Evolutionary conservation across 2,888 invertebrate species (phyloP).

Genomic region (Macrophya alboannulata): DNA sequence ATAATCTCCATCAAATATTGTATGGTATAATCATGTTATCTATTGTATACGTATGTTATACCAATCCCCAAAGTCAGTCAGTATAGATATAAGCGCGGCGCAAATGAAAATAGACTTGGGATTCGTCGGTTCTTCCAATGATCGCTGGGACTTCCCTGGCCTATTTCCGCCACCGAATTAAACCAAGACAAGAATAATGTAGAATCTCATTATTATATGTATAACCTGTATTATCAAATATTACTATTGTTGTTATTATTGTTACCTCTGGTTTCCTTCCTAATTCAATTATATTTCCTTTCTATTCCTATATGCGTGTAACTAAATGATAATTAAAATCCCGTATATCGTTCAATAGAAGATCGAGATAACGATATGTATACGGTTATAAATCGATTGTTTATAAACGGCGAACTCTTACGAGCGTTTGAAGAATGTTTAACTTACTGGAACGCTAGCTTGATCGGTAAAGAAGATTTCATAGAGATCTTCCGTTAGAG

Average conservation of each 20-base stretch:
- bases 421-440: constrained; percentile 30
- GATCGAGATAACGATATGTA: background rate
- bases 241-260: background rate
- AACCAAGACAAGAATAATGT: background rate
- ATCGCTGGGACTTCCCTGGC: constrained; percentile 68
- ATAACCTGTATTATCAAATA: background rate
- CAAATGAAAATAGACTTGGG: constrained; percentile 37
- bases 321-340: background rate
- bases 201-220: background rate
- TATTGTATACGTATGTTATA: background rate
- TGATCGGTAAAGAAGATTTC: constrained; percentile 36
- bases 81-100: background rate
- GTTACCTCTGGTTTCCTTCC: background rate
- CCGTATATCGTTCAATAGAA: background rate
- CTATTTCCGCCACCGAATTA: constrained; percentile 62
- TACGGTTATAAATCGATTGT: background rate
- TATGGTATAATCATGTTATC: background rate
- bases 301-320: too few species aligned
- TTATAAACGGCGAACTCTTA: constrained; percentile 23
- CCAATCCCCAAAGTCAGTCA: background rate
- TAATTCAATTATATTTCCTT: background rate
- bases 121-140: constrained; percentile 64
- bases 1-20: background rate
- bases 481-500: background rate
- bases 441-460: background rate